Base-by-base conservation (phyloP, 2,113 vertebrate species). In the Poeciliopsis prolifica region DNA sequence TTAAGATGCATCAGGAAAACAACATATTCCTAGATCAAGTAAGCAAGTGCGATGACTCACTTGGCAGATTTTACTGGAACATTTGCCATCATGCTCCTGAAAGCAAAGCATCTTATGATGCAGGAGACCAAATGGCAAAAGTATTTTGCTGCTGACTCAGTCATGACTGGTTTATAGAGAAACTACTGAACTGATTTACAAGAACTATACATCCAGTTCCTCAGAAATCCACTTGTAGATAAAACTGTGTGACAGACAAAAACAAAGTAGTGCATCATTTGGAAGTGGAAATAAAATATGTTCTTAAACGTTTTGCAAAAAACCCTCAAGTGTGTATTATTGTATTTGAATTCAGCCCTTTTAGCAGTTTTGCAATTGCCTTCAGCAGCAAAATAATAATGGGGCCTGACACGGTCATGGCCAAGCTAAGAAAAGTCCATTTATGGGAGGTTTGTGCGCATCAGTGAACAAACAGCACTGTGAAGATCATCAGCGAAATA, bases 131-230 rank as follows among this genome's bases (percentile, higher is more conserved):
- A 81, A 72, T 74, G 79, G 35, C 26, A 29, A 58, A 19, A 70
- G 35, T 61, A 28, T 84, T 15, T 6, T 5, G 51, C 69, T 70
- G 61, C 48, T 85, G 79, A 83, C 77, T 82, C 81, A 87, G 24
- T 63, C 42, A 28, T 76, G 77, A 88, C 61, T 75, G 31, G 44
- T 61, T 74, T 54, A 69, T 42, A 67, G 3, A 33, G 14, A 58
- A 58, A n/a, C 24, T n/a, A 24, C 10, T 58, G 22, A 58, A n/a
- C 7, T 58, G 22, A 58, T 58, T 58, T 58, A n/a, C 2, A 58
- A 58, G 51, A 24, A 58, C 17, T n/a, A 58, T 58, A 2, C 24
- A 17, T 58, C 9, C 51, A n/a, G 22, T 58, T 58, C 67, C 68
- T 65, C 58, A 37, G 29, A 7, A n/a, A 22, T 74, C 22, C 74